Base-by-base conservation (phyloP, 2,113 vertebrate species). In the Canis aureus region DNA sequence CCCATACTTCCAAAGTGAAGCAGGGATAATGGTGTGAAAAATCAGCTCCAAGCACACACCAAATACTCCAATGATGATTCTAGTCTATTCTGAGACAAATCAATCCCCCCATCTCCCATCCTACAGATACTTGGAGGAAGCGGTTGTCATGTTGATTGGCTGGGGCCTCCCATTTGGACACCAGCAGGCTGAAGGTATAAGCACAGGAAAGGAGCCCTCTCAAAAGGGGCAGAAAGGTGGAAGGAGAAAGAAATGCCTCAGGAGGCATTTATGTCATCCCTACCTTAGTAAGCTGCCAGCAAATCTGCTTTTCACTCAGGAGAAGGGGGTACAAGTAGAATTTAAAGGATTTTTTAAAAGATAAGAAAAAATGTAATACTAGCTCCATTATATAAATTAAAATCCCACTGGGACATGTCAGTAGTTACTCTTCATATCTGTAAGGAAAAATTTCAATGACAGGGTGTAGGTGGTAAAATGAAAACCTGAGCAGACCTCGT, bases 331-430 rank as follows among this genome's bases (percentile, higher is more conserved):
- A 22, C 20, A 49, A 32, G 73, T 0, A 95, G 59, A 95, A 95
- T 67, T 67, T 62, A 95, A 95, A 76, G 16, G 7, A 17, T 69
- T 51, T 91, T 93, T 86, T 60, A 60, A 81, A 81, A 81, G 59
- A 59, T 51, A 73, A 82, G 81, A 57, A 69, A 94, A 89, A 96
- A 67, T 15, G 38, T 59, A 91, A 92, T 82, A 43, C 17, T 67
- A 74, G n/a, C 57, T 96, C 82, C 67, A 91, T 89, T 83, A 97
- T 69, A 95, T 85, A 96, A 96, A 97, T 93, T 95, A 96, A 94
- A 95, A 97, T 27, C 84, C 92, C 92, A 91, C 71, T 91, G 94
- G 93, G 88, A 95, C 64, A 74, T 23, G 59, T 27, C 93, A 96
- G 71, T 76, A 95, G 55, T 92, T 87, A 96, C n/a, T 78, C 84